phyloP scores from a whole-genome alignment of 2,888 invertebrate species.

The Dasysyrphus tricinctus region DNA sequence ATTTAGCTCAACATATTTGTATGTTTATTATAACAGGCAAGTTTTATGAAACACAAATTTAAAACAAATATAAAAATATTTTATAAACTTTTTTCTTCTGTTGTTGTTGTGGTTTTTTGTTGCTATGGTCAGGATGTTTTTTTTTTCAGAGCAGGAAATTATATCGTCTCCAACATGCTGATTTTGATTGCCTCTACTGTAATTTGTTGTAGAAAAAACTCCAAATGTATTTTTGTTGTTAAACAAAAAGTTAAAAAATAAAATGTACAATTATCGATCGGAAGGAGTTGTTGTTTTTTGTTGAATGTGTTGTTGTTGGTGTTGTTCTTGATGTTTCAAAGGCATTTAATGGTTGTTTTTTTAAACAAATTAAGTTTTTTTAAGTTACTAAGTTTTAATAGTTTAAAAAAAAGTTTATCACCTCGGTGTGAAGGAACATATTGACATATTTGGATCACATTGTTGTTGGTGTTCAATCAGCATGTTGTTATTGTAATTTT shows the following conservation, averaged over 20 bases:
- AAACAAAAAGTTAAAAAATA: conserved; percentile 14
- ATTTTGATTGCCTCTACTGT: conserved; percentile 34
- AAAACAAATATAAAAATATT: neutral
- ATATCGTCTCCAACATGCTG: conserved; percentile 60
- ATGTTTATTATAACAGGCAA: conserved; percentile 31
- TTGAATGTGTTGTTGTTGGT: conserved; percentile 27
- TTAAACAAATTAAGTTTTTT: conserved; percentile 55
- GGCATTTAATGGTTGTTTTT: conserved; percentile 63
- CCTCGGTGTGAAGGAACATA: conserved; percentile 72
- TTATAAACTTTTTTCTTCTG: conserved; percentile 2
- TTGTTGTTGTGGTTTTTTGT: neutral
- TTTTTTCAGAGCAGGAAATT: conserved; percentile 13
- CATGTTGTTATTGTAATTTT: conserved; percentile 40
- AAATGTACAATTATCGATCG: conserved; percentile 51
- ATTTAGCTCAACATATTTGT: conserved; percentile 39
- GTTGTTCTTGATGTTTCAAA: conserved; percentile 43
- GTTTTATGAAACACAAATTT: conserved; percentile 39
- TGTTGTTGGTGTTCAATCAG: conserved; percentile 55
- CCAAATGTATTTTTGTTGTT: neutral
- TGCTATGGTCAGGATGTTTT: neutral
- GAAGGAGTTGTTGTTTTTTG: conserved; percentile 40
- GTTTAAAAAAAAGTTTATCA: conserved; percentile 57
- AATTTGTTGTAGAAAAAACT: neutral
- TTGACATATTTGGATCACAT: conserved; percentile 64
- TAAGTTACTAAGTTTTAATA: conserved; percentile 40